Evolutionary conservation across 1,140 invertebrate genomes (phyloP).

Genomic region (Brachionus koreanus): DNA sequence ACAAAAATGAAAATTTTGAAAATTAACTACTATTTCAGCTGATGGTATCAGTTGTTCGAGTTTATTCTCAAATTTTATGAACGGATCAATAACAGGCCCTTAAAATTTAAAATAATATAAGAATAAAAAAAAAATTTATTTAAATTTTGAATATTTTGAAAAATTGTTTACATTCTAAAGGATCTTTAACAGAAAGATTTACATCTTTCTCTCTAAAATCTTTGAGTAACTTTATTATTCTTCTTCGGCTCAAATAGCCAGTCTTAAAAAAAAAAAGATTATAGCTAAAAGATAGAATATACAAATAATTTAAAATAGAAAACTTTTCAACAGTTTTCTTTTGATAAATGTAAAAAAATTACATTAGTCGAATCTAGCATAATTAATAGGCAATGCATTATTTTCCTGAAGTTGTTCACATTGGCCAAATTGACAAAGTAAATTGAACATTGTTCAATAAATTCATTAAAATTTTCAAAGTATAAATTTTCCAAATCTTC

Average conservation of each 20-base stretch:
- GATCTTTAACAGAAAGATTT: neutral
- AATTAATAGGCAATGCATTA: neutral
- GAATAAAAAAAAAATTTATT: neutral
- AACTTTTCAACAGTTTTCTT: neutral
- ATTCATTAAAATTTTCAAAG: slow-evolving; percentile 11
- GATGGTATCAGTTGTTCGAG: slow-evolving; percentile 29
- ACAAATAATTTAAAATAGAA: neutral
- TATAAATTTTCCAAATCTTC: neutral
- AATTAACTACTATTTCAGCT: slow-evolving; percentile 35
- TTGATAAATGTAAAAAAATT: neutral
- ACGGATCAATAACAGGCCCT: slow-evolving; percentile 42
- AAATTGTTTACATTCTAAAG: slow-evolving; percentile 11
- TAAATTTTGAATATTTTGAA: neutral
- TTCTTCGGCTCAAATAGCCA: slow-evolving; percentile 22
- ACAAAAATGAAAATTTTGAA: slow-evolving; percentile 36
- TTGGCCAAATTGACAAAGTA: slow-evolving; percentile 25
- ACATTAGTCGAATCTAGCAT: slow-evolving; percentile 20
- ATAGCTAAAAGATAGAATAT: neutral
- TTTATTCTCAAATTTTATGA: slow-evolving; percentile 42
- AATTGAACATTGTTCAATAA: slow-evolving; percentile 28
- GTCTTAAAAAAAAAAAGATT: neutral
- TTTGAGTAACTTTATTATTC: slow-evolving; percentile 22
- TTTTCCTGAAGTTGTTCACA: neutral
- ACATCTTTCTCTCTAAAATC: neutral
- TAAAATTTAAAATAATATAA: neutral